phyloP scores from a whole-genome alignment of 2,113 vertebrate genomes.

The sheep (Ovis aries) region ARS-UI_Ramb_v3.0 NC_056061.1:15675501-15676000 shows the following conservation, averaged over 20 bases:
- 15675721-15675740: not conserved
- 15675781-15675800: not conserved
- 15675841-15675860: not conserved
- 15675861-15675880: not conserved
- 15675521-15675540: not conserved
- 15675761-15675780: not conserved
- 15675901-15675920: not conserved
- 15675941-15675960: not conserved
- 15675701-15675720: not conserved
- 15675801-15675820: not conserved
- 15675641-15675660: not conserved
- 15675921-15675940: not conserved
- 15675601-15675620: not conserved
- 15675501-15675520: not conserved
- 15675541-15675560: not conserved
- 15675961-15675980: not conserved
- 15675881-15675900: not conserved
- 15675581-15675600: not conserved
- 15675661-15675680: not conserved
- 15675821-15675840: not conserved
- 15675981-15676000: accelerated
- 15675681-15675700: not conserved
- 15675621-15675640: not conserved
- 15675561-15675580: not conserved
- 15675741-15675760: not conserved